These are phyloP conservation scores for Perizoma flavofasciatum DNA, from an alignment of 2,888 invertebrate species.

Conservation along the genomic window DNA sequence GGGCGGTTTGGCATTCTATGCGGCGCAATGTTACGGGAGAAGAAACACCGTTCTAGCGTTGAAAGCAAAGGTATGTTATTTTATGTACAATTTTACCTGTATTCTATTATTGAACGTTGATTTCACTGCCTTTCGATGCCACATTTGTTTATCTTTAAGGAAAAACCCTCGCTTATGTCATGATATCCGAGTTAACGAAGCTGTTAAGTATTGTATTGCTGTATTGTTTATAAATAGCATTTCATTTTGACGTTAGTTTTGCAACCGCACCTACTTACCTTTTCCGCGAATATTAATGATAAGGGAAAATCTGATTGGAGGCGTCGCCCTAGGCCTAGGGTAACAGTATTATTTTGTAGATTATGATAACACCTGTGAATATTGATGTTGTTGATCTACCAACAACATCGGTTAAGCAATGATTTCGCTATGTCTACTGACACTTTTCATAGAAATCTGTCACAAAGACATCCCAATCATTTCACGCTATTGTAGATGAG, in stretches of 20 bases:
- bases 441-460: too few relatives aligned
- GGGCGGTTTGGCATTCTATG: slow-evolving; percentile 68
- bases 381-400: too few relatives aligned
- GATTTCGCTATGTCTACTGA: too few relatives aligned
- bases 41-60: slow-evolving; percentile 73
- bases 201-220: too few relatives aligned
- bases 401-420: too few relatives aligned
- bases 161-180: slow-evolving; percentile 46
- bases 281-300: slow-evolving; percentile 2
- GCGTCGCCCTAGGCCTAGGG: neutral
- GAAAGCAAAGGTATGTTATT: slow-evolving; percentile 73
- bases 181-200: slow-evolving; percentile 42
- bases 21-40: slow-evolving; percentile 62
- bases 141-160: neutral
- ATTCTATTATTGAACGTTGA: neutral
- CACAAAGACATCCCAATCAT: too few relatives aligned
- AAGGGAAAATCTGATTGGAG: neutral
- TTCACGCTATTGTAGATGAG: too few relatives aligned
- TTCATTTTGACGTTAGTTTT: slow-evolving; percentile 37
- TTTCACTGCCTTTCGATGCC: slow-evolving; percentile 1
- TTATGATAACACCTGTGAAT: neutral
- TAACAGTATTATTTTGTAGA: neutral
- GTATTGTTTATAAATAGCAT: slow-evolving; percentile 65
- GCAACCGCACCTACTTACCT: slow-evolving; percentile 27
- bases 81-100: neutral